Evolutionary conservation across 2,797 vertebrate species (phyloP), one percentile per base, ranked within the genome.

Genomic region (Galago senegalensis): DNA sequence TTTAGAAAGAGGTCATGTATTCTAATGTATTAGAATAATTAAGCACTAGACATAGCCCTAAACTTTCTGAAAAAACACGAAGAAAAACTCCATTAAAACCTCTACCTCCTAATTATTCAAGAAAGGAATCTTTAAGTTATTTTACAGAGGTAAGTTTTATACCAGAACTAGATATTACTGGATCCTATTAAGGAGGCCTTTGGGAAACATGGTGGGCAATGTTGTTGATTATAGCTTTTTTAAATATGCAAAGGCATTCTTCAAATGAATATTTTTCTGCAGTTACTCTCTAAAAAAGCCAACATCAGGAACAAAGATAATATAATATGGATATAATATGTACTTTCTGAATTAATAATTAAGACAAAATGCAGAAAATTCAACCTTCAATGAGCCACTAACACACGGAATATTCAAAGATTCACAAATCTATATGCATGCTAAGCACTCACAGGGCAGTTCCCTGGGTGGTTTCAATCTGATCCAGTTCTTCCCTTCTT

Each of bases 1-100:
- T 95, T 86, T 80, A 53, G 29, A 70, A 87, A 93, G 25, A 93
- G 76, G 83, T 43, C 10, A 87, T 69, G 65, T 61, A 77, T 76
- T 81, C 85, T 79, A 43, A 34, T 84, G 53, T 94, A 87, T 93
- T 93, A 84, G 63, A 91, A 87, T 84, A 87, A 87, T 89, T 94
- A 96, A 89, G 37, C 63, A 72, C 69, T 87, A 73, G 91, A 87
- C 23, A 16, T 73, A 82, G 49, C 37, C 56, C n/a, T 53, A 23
- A 95, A 83, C 60, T 84, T 87, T 82, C 79, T 86, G 37, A 86
- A 95, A 88, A 94, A 87, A 49, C 46, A 13, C 14, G 49, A 53
- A 87, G 60, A 84, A 92, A 75, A 94, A 60, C 89, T 76, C 70
- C 34, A 73, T 29, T 40, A 58, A 95, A 91, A 81, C 3, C 21